Conservation (phyloP, 2,797 vertebrate genomes). For the Cryptoprocta ferox region DNA sequence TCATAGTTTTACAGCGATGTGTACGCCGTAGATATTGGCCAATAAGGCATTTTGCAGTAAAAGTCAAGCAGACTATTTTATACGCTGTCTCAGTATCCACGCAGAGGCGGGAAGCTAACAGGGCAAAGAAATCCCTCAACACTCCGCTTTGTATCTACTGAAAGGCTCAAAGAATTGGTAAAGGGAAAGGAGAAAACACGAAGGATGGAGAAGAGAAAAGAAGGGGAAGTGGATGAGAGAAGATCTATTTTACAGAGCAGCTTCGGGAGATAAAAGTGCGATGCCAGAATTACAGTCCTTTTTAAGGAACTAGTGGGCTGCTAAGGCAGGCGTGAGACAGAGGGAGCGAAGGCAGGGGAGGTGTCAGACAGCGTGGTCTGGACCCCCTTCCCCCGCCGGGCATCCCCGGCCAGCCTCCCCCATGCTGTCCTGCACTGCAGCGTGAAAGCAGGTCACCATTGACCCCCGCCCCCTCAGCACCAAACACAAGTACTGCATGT, state of each 20-base stretch:
- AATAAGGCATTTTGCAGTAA: background rate
- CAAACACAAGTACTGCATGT: too few relatives aligned
- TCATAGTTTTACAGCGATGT: background rate
- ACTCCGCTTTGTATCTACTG: background rate
- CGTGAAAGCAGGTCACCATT: too few relatives aligned
- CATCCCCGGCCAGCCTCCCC: too few relatives aligned
- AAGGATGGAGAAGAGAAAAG: background rate
- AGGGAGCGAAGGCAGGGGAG: background rate
- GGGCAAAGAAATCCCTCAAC: background rate
- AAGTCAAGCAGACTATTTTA: background rate
- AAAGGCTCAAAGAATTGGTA: background rate
- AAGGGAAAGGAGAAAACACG: background rate
- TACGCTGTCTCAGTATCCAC: background rate
- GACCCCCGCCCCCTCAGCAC: background rate
- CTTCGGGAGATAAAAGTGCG: background rate
- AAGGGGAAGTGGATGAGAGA: background rate
- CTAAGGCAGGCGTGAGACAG: background rate
- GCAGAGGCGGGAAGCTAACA: background rate
- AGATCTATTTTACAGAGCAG: background rate
- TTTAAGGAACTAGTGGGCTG: background rate
- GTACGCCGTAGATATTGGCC: background rate
- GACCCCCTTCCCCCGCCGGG: too few relatives aligned
- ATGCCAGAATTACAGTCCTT: background rate
- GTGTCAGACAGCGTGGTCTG: rapidly evolving
- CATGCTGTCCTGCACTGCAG: background rate